Evolutionary conservation across 2,888 invertebrate genomes (phyloP).

Genomic region (Neoscelio sp.): DNA sequence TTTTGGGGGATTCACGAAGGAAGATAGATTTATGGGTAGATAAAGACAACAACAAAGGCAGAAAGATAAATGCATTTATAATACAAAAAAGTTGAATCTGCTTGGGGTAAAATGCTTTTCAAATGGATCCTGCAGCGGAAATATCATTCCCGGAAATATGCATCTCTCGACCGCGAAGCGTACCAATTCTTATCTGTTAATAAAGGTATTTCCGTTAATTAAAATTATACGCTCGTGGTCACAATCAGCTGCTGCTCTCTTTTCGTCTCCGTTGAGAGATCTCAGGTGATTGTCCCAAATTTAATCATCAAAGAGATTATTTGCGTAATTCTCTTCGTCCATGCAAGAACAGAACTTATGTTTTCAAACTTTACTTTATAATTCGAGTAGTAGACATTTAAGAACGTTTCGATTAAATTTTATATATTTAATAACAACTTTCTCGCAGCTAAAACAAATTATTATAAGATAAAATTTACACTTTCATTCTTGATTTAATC

Average conservation of each 20-base stretch:
- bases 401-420: too few species aligned
- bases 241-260: conserved; percentile 23
- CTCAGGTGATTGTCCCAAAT: conserved; percentile 27
- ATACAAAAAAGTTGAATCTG: conserved; percentile 25
- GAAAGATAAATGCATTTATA: conserved; percentile 35
- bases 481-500: too few species aligned
- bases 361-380: too few species aligned
- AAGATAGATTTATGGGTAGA: conserved; percentile 12
- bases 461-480: too few species aligned
- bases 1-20: conserved; percentile 15
- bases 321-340: conserved; percentile 5
- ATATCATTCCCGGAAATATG: conserved; percentile 50
- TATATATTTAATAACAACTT: too few species aligned
- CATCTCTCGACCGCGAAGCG: conserved; percentile 41
- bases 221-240: conserved; percentile 74
- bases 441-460: too few species aligned
- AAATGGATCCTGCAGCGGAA: conserved; percentile 32
- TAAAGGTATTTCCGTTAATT: conserved; percentile 75
- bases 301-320: conserved; percentile 33
- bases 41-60: conserved; percentile 5
- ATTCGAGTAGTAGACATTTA: too few species aligned
- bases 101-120: conserved; percentile 23
- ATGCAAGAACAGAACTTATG: background rate
- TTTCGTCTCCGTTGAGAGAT: conserved; percentile 17
- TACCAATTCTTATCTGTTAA: conserved; percentile 73